Evolutionary conservation across 2,888 invertebrate genomes (phyloP), one percentile per base, ranked within the genome.

Genomic region (Belgica antarctica): DNA sequence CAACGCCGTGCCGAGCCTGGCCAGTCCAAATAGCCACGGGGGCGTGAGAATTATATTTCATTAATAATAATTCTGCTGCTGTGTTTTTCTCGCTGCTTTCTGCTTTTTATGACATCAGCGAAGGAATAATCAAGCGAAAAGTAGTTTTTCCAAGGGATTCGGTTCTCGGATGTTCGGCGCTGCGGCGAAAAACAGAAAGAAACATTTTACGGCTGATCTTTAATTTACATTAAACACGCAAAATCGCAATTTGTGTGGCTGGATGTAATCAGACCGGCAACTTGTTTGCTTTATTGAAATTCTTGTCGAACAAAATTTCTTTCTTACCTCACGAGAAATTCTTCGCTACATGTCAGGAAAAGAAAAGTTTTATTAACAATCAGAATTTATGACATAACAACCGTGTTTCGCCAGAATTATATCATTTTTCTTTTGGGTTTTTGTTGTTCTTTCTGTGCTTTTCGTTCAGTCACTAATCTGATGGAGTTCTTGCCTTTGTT

Each of bases 261-360:
- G 28, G 17, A 57, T 15, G 47, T 28, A 52, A 68, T 65, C 65
- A 68, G 17, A 68, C 47, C 22, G 27, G 52, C 68, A 68, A 68
- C 68, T 68, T 68, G 68, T 68, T 68, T 68, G 68, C 68, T 34
- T 57, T 65, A 65, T 17, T 46, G 34, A 65, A 46, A 65, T 68
- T 31, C 28, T 52, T 68, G 46, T 68, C 19, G 27, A 59, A 59
- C 25, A 59, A 52, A 12, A 8, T 52, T 52, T 52, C 22, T 17
- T n/a, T 22, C 52, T 52, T 19, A 52, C 7, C 19, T n/a, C 22
- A 2, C 52, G 19, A 52, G 52, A 2, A 17, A 41, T n/a, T n/a
- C n/a, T n/a, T n/a, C n/a, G n/a, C n/a, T n/a, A n/a, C n/a, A n/a
- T n/a, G n/a, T n/a, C n/a, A n/a, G n/a, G 5, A 31, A 31, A 31